These are phyloP conservation scores for Amphipyra berbera DNA, from an alignment of 2,888 invertebrate genomes.

Conservation along the genomic window DNA sequence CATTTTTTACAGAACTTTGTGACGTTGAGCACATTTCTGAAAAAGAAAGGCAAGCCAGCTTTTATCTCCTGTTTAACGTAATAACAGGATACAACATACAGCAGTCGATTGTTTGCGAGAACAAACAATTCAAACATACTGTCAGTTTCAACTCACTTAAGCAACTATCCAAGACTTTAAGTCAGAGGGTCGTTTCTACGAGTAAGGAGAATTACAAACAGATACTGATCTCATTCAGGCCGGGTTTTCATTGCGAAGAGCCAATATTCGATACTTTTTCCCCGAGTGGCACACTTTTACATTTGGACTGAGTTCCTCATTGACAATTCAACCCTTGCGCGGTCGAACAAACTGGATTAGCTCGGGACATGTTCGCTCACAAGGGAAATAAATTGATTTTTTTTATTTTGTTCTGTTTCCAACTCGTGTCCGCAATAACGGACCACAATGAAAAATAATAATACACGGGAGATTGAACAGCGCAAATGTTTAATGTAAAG, in stretches of 20 bases:
- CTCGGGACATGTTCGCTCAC: constrained; percentile 86
- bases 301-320: constrained; percentile 85
- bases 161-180: constrained; percentile 52
- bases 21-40: background rate
- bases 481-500: constrained; percentile 68
- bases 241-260: constrained; percentile 79
- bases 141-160: constrained; percentile 43
- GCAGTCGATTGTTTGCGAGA: constrained; percentile 9
- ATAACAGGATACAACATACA: constrained; percentile 2
- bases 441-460: constrained; percentile 84
- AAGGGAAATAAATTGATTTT: constrained; percentile 88
- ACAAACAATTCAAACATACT: constrained; percentile 22
- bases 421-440: constrained; percentile 81
- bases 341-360: constrained; percentile 89
- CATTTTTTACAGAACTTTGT: background rate
- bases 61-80: constrained; percentile 5
- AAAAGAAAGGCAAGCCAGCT: background rate
- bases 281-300: constrained; percentile 82
- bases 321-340: constrained; percentile 89
- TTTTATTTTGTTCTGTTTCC: constrained; percentile 81
- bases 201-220: constrained; percentile 74
- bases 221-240: constrained; percentile 75
- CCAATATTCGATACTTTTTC: constrained; percentile 83
- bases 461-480: constrained; percentile 75
- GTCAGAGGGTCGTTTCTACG: constrained; percentile 59